phyloP scores from a whole-genome alignment of 2,888 invertebrate species.

The Metopia argyrocephala region DNA sequence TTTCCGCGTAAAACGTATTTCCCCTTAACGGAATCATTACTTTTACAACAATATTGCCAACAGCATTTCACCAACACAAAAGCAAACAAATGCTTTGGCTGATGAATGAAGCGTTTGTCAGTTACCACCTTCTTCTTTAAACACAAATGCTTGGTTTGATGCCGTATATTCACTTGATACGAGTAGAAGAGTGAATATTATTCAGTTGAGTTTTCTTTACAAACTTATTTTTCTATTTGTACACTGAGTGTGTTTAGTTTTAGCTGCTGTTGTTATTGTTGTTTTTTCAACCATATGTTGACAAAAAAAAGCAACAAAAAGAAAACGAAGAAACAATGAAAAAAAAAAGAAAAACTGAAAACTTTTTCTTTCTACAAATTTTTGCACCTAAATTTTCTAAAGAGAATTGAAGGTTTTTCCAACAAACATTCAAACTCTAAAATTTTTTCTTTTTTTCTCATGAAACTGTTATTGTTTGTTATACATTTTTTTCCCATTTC shows the following conservation, averaged over 20 bases:
- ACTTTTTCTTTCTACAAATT: constrained; percentile 3
- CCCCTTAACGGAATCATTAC: constrained; percentile 63
- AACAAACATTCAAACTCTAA: neutral
- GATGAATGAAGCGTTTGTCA: constrained; percentile 42
- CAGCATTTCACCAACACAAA: constrained; percentile 25
- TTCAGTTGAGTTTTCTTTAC: neutral
- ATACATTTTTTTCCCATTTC: neutral
- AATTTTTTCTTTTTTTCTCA: constrained; percentile 4
- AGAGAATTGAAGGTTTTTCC: constrained; percentile 18
- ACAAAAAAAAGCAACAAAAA: too few relatives aligned
- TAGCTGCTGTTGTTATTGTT: constrained; percentile 1
- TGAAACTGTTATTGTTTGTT: neutral
- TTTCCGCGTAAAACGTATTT: constrained; percentile 67
- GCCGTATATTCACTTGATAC: too few relatives aligned
- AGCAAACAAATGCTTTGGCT: neutral
- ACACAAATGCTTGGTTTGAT: too few relatives aligned
- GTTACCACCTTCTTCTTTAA: constrained; percentile 19
- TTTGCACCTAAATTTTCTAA: constrained; percentile 43
- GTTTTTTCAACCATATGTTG: constrained; percentile 20
- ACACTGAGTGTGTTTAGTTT: constrained; percentile 2
- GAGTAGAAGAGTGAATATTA: too few relatives aligned
- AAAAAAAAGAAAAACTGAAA: neutral
- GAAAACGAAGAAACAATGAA: neutral
- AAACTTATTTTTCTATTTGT: neutral
- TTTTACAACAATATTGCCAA: constrained; percentile 52